Percentiles rank a stretch among this genome's conserved stretches.
phyloP scores from a whole-genome alignment of 2,113 vertebrate genomes.

The Nothobranchius furzeri region DNA sequence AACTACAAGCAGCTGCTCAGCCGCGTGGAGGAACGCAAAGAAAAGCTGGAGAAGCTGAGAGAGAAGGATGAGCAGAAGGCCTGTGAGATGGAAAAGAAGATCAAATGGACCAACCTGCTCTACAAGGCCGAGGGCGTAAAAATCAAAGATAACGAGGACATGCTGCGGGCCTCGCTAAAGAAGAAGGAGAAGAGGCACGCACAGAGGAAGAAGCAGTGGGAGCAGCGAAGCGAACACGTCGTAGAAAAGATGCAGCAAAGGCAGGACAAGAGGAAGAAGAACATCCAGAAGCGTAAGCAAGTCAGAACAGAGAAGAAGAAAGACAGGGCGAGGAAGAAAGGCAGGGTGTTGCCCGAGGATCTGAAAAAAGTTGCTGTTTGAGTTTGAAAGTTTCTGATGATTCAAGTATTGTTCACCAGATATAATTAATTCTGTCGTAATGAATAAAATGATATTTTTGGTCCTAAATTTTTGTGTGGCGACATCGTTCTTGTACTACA shows the following conservation, averaged over 20 bases:
- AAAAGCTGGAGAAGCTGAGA: conserved; percentile 83
- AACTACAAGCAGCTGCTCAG: conserved; percentile 94
- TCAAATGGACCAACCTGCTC: conserved; percentile 89
- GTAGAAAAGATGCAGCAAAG: conserved; percentile 87
- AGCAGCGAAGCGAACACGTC: conserved; percentile 76
- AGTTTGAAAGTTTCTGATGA: background rate
- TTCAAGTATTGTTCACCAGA: no score
- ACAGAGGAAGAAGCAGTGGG: conserved; percentile 82
- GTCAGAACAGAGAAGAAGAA: conserved; percentile 83
- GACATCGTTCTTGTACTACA: no score
- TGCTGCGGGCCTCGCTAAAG: conserved; percentile 85
- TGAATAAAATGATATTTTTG: no score
- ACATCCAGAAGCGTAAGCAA: conserved; percentile 83
- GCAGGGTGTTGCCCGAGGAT: conserved; percentile 88
- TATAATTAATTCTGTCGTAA: no score
- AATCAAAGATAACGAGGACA: conserved; percentile 86
- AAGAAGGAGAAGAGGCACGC: conserved; percentile 85
- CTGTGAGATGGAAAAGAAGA: conserved; percentile 83
- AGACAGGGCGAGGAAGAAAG: conserved; percentile 85
- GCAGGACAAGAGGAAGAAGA: conserved; percentile 88
- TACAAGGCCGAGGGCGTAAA: conserved; percentile 92
- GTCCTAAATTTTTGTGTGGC: no score
- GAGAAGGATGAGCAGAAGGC: conserved; percentile 84
- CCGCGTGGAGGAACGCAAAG: conserved; percentile 84
- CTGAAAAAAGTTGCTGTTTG: conserved; percentile 81